A percentile compares a stretch with the other conserved stretches of the same genome.
Conservation (phyloP, 2,797 vertebrate species). For the Taenioides sp. region DNA sequence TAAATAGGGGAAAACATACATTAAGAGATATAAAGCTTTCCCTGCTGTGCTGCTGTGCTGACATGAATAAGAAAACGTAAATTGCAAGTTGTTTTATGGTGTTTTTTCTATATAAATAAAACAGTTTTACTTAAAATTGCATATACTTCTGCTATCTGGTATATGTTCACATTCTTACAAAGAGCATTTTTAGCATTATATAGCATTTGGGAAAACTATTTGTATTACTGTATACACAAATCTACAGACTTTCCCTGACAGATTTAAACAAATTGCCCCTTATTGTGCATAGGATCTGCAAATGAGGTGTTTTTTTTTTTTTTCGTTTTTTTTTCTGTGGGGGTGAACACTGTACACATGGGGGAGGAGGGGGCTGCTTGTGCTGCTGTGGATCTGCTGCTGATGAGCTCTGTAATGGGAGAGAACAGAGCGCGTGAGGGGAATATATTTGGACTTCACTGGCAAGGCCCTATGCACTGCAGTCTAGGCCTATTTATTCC, state of each 20-base stretch:
- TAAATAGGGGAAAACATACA: background rate
- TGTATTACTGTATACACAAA: background rate
- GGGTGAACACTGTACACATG: constrained; percentile 50
- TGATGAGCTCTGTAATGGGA: constrained; percentile 77
- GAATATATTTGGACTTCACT: constrained; percentile 75
- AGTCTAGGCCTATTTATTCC: constrained; percentile 61
- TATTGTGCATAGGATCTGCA: constrained; percentile 34
- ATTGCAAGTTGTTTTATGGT: no score
- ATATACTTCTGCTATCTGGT: no score
- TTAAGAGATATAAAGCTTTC: background rate
- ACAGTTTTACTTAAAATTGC: no score
- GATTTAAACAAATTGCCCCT: constrained; percentile 57
- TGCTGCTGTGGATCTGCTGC: constrained; percentile 71
- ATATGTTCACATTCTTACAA: no score
- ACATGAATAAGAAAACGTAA: no score
- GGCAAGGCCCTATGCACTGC: constrained; percentile 56
- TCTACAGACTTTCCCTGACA: constrained; percentile 21
- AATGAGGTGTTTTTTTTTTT: constrained; percentile 30
- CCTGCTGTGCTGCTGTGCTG: background rate
- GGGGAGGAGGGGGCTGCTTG: constrained; percentile 54
- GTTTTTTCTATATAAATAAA: no score
- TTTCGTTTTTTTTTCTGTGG: background rate
- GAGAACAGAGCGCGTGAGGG: constrained; percentile 69
- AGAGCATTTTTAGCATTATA: background rate
- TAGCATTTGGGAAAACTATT: background rate